Evolutionary conservation across 1,140 invertebrate genomes (phyloP).

Genomic region (Atta colombica): DNA sequence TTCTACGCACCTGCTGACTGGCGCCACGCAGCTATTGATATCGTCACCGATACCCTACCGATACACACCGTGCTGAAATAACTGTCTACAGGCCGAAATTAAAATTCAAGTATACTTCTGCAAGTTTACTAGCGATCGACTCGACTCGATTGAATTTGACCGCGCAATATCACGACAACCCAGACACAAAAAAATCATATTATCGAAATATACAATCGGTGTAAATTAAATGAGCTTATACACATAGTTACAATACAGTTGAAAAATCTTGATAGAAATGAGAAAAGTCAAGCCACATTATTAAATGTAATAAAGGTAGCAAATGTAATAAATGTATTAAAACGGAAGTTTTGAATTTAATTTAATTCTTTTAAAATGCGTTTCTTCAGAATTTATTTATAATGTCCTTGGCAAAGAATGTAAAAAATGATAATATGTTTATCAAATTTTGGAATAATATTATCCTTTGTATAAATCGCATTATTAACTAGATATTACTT

Average conservation of each 20-base stretch:
- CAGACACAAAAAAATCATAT: neutral
- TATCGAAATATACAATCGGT: neutral
- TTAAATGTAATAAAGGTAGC: neutral
- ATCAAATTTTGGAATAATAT: neutral
- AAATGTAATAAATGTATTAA: neutral
- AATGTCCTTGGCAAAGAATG: neutral
- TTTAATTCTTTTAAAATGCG: neutral
- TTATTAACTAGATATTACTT: neutral
- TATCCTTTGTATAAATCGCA: neutral
- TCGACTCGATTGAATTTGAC: neutral
- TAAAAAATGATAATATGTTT: neutral
- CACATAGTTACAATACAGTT: neutral
- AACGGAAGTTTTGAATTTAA: neutral
- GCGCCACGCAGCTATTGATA: conserved; percentile 54
- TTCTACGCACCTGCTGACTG: conserved; percentile 55
- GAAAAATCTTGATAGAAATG: neutral
- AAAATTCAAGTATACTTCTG: conserved; percentile 28
- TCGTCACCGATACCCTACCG: conserved; percentile 12
- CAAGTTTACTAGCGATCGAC: neutral
- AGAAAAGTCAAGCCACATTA: neutral
- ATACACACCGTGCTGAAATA: conserved; percentile 6
- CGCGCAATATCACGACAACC: neutral
- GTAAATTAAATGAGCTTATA: neutral
- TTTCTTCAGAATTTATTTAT: neutral
- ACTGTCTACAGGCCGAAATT: conserved; percentile 41